Percentiles rank a stretch among this genome's conserved stretches.
phyloP scores from a whole-genome alignment of 2,888 invertebrate genomes.

The Athalia rosae region DNA sequence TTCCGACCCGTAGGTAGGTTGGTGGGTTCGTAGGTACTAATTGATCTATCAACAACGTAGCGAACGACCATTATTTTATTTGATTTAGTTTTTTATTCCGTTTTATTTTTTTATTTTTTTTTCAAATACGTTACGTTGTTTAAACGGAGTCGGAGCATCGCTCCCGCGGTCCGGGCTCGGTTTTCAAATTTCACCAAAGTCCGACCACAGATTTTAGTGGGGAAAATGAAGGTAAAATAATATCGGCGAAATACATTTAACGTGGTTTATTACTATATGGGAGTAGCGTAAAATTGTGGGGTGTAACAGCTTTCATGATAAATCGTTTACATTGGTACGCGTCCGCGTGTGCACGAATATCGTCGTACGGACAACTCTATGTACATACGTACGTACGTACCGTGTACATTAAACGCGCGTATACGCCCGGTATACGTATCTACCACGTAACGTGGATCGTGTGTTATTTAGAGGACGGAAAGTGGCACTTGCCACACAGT shows the following conservation, averaged over 20 bases:
- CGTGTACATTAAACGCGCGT: neutral
- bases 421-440: neutral
- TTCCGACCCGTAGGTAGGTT: neutral
- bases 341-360: neutral
- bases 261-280: too few relatives aligned
- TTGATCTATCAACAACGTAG: constrained; percentile 31
- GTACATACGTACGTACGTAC: neutral
- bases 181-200: neutral
- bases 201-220: neutral
- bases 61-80: constrained; percentile 14
- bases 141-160: too few relatives aligned
- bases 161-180: too few relatives aligned
- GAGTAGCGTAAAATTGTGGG: too few relatives aligned
- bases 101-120: neutral
- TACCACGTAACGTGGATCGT: neutral
- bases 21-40: constrained; percentile 28
- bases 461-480: constrained; percentile 11
- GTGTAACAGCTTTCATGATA: neutral
- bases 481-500: constrained; percentile 18
- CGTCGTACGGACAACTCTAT: neutral
- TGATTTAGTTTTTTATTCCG: neutral
- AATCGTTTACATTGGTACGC: neutral
- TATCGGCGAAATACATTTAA: neutral
- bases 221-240: neutral
- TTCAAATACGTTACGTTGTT: neutral